A percentile compares a stretch with the other conserved stretches of the same genome.
These are phyloP conservation scores for Spisula solida DNA, from an alignment of 2,888 invertebrate species.

Conservation along the genomic window DNA sequence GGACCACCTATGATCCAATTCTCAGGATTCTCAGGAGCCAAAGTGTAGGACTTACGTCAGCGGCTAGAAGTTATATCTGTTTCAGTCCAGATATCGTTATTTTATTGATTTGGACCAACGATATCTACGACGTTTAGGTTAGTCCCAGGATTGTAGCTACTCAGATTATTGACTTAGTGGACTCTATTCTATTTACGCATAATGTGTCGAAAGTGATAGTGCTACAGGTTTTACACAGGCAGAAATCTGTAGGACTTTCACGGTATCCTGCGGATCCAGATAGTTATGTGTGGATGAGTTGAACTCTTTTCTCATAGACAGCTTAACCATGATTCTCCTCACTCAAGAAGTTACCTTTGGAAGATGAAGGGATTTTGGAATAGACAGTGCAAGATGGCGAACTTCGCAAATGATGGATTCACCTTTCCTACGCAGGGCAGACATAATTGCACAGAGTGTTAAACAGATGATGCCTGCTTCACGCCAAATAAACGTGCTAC, in stretches of 20 bases:
- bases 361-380: slow-evolving; percentile 47
- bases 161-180: slow-evolving; percentile 34
- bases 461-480: too few relatives aligned
- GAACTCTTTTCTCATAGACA: slow-evolving; percentile 28
- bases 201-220: slow-evolving; percentile 41
- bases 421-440: slow-evolving; percentile 39
- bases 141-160: neutral
- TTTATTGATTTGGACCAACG: slow-evolving; percentile 37
- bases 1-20: slow-evolving; percentile 25
- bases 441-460: too few relatives aligned
- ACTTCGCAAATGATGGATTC: slow-evolving; percentile 36
- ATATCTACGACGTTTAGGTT: slow-evolving; percentile 21
- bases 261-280: slow-evolving; percentile 28
- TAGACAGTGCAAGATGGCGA: slow-evolving; percentile 21
- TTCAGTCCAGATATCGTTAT: slow-evolving; percentile 36
- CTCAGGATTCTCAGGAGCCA: slow-evolving; percentile 38
- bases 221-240: slow-evolving; percentile 24
- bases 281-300: slow-evolving; percentile 42
- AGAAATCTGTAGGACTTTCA: neutral
- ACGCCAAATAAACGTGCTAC: too few relatives aligned
- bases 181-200: neutral
- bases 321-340: neutral
- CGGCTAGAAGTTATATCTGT: slow-evolving; percentile 14
- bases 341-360: slow-evolving; percentile 27
- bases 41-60: neutral